Conservation (phyloP, 2,113 vertebrate species). For the Plestiodon gilberti region DNA sequence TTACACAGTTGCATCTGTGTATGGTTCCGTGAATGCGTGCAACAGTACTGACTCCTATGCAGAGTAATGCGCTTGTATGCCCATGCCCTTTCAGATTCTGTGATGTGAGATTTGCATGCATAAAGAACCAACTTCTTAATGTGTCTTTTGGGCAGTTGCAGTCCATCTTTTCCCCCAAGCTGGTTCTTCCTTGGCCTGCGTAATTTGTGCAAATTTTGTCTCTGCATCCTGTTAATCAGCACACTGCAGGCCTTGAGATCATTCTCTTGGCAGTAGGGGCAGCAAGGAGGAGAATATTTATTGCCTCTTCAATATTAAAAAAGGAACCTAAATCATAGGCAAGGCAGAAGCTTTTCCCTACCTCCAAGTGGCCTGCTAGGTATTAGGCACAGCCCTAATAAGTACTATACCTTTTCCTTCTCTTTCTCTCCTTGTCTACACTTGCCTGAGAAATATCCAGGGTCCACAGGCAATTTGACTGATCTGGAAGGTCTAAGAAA, state of each 20-base stretch:
- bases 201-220: not conserved
- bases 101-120: not conserved
- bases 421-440: not conserved
- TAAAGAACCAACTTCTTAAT: not conserved
- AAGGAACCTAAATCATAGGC: not conserved
- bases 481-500: not conserved
- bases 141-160: not conserved
- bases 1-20: not conserved
- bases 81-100: not conserved
- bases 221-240: not conserved
- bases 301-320: conserved; percentile 12
- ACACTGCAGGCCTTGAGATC: conserved; percentile 5
- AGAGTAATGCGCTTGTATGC: not conserved
- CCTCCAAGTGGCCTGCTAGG: not conserved
- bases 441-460: not conserved
- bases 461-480: not conserved
- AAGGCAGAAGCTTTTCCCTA: not conserved
- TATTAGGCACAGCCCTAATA: not conserved
- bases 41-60: not conserved
- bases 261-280: conserved; percentile 12
- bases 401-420: not conserved
- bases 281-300: conserved; percentile 35
- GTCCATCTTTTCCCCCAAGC: not conserved
- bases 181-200: not conserved
- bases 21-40: no score